Base-by-base conservation (phyloP, 2,888 invertebrate species). In the Gortyna flavago region DNA sequence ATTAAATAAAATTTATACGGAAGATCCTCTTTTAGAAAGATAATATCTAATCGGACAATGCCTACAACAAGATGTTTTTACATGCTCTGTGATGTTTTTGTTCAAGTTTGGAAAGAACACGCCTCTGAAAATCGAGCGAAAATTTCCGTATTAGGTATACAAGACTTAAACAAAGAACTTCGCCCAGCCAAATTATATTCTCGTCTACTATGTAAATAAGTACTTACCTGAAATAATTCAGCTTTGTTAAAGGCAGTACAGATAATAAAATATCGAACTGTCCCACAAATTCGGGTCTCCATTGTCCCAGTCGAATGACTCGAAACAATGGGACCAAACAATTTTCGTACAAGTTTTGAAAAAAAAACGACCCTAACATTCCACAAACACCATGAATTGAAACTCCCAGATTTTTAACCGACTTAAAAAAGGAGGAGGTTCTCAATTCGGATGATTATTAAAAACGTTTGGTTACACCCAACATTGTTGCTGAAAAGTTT, bases 91-190 rank as follows among this genome's bases (percentile, higher is more conserved):
- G 11, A 62, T 38, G n/a, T 41, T 70, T 54, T 61, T 79, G 16
- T 79, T 70, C 38, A 3, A 70, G 25, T 66, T 48, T n/a, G 18
- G 7, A 71, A 35, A 44, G 41, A 71, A 75, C 66, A 72, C 44
- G 48, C 48, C 29, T 70, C 54, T 11, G 35, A 67, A 75, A 79
- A 66, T 38, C 65, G 25, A 57, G 51, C 21, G 77, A 54, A 74
- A 77, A 61, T 72, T 62, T 69, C 74, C 59, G 61, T 35, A 35
- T 6, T 3, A n/a, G n/a, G n/a, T 65, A 66, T 54, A 25, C 62
- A 76, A 73, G 73, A 69, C 72, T 80, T 80, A 74, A 85, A 87
- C 85, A 88, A 88, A 87, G 89, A 77, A 79, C 77, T 68, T 70
- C 69, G 85, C 66, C 73, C 69, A 72, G 68, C 62, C 68, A 73